phyloP scores from a whole-genome alignment of 2,888 invertebrate species.

The Allacma fusca region DNA sequence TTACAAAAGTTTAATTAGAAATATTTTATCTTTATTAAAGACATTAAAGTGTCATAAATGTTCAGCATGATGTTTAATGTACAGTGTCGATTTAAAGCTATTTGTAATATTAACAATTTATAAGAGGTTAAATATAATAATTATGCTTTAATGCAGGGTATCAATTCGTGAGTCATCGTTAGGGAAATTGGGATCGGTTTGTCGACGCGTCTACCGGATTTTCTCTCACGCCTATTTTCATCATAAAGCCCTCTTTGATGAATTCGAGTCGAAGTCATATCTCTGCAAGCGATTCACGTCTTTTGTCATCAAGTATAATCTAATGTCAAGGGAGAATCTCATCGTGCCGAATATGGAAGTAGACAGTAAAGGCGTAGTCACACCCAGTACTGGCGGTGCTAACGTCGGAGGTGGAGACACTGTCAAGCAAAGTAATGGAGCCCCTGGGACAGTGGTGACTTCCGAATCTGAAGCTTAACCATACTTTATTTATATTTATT shows the following conservation, averaged over 20 bases:
- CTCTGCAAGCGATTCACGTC: slow-evolving; percentile 94
- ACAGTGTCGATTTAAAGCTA: too few species aligned
- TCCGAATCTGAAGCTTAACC: slow-evolving; percentile 37
- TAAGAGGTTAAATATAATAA: background rate
- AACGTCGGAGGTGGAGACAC: slow-evolving; percentile 27
- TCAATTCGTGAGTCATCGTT: slow-evolving; percentile 99
- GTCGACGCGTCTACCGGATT: slow-evolving; percentile 97
- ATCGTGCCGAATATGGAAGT: slow-evolving; percentile 96
- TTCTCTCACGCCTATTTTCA: slow-evolving; percentile 99
- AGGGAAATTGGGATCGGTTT: slow-evolving; percentile 97
- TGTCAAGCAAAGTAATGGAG: slow-evolving; percentile 30
- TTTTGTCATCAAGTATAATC: slow-evolving; percentile 97
- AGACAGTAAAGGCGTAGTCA: slow-evolving; percentile 62
- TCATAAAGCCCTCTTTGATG: slow-evolving; percentile 94
- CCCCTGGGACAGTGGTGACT: background rate
- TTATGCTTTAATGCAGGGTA: slow-evolving; percentile 74
- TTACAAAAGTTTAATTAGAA: too few species aligned
- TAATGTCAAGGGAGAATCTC: slow-evolving; percentile 98
- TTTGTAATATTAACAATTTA: too few species aligned
- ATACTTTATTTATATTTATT: background rate
- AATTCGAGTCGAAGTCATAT: slow-evolving; percentile 88
- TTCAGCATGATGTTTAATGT: too few species aligned
- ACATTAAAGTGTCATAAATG: too few species aligned
- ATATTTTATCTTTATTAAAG: too few species aligned
- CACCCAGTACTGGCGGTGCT: slow-evolving; percentile 1